Evolutionary conservation across 2,113 vertebrate genomes (phyloP).

Genomic region (Sinocyclocheilus grahami): DNA sequence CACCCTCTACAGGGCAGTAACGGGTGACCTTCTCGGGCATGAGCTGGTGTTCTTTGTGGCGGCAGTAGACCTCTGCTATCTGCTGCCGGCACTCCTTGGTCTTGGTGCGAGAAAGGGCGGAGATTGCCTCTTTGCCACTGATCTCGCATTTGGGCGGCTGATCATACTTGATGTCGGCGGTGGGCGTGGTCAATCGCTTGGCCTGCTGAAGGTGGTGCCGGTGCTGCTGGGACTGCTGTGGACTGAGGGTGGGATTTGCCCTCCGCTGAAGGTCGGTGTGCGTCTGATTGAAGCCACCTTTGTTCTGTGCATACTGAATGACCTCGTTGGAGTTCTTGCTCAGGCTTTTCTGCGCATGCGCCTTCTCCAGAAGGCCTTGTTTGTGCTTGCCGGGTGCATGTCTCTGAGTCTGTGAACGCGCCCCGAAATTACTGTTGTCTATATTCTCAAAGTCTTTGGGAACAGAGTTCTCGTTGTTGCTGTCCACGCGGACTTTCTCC

Average conservation of each 20-base stretch:
- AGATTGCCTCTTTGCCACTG: slow-evolving; percentile 93
- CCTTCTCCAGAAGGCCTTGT: slow-evolving; percentile 81
- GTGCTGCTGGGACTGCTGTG: slow-evolving; percentile 64
- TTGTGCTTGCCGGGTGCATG: slow-evolving; percentile 81
- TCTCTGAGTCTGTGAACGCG: slow-evolving; percentile 87
- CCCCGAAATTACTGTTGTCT: slow-evolving; percentile 97
- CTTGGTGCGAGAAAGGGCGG: slow-evolving; percentile 88
- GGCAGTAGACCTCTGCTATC: slow-evolving; percentile 90
- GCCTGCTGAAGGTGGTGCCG: slow-evolving; percentile 61
- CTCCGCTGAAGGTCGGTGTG: not conserved
- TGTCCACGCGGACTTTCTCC: slow-evolving; percentile 90
- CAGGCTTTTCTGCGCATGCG: slow-evolving; percentile 73
- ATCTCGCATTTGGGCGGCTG: slow-evolving; percentile 89
- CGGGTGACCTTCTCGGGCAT: slow-evolving; percentile 94
- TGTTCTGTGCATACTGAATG: slow-evolving; percentile 68
- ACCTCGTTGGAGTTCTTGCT: slow-evolving; percentile 82
- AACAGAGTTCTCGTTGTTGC: slow-evolving; percentile 98
- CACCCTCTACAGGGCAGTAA: slow-evolving; percentile 92
- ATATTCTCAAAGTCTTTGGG: slow-evolving; percentile 98
- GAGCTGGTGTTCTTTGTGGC: slow-evolving; percentile 88
- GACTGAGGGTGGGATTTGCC: slow-evolving; percentile 58
- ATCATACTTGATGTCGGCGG: slow-evolving; percentile 81
- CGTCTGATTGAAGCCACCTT: slow-evolving; percentile 55
- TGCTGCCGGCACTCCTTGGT: slow-evolving; percentile 89
- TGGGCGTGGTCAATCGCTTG: slow-evolving; percentile 61